Conservation (phyloP, 2,888 invertebrate genomes). For the Drosophila lacicola region DNA sequence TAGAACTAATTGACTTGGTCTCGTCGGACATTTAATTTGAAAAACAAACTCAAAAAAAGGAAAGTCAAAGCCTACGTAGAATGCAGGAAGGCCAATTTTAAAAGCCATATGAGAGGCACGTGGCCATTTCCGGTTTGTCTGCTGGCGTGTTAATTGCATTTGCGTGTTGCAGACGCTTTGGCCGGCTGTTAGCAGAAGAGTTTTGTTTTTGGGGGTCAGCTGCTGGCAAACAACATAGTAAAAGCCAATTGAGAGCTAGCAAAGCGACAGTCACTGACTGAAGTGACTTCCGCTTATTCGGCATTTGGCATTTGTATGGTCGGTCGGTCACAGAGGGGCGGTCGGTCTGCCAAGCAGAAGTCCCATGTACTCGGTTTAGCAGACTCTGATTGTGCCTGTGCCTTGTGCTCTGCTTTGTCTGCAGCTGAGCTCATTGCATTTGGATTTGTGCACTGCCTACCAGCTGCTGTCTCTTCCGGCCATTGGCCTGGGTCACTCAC, state of each 20-base stretch:
- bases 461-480: slow-evolving; percentile 58
- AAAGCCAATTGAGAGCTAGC: slow-evolving; percentile 63
- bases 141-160: slow-evolving; percentile 80
- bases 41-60: slow-evolving; percentile 12
- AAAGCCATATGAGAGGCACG: slow-evolving; percentile 31
- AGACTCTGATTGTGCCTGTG: slow-evolving; percentile 56
- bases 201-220: slow-evolving; percentile 59
- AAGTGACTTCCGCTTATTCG: slow-evolving; percentile 73
- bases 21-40: slow-evolving; percentile 65
- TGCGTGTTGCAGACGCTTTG: slow-evolving; percentile 73
- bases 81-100: slow-evolving; percentile 35
- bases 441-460: slow-evolving; percentile 50
- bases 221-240: slow-evolving; percentile 71
- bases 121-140: slow-evolving; percentile 76
- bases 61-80: slow-evolving; percentile 16
- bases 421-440: slow-evolving; percentile 53
- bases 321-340: background rate
- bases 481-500: slow-evolving; percentile 27
- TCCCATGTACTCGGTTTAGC: slow-evolving; percentile 39
- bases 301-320: slow-evolving; percentile 40
- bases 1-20: slow-evolving; percentile 71
- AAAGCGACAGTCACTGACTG: slow-evolving; percentile 44
- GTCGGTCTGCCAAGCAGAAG: slow-evolving; percentile 53
- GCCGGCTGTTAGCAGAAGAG: slow-evolving; percentile 39
- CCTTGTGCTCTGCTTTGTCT: slow-evolving; percentile 16